These are phyloP conservation scores for Chaunax sp. DNA, from an alignment of 2,797 vertebrate species.

Conservation along the genomic window DNA sequence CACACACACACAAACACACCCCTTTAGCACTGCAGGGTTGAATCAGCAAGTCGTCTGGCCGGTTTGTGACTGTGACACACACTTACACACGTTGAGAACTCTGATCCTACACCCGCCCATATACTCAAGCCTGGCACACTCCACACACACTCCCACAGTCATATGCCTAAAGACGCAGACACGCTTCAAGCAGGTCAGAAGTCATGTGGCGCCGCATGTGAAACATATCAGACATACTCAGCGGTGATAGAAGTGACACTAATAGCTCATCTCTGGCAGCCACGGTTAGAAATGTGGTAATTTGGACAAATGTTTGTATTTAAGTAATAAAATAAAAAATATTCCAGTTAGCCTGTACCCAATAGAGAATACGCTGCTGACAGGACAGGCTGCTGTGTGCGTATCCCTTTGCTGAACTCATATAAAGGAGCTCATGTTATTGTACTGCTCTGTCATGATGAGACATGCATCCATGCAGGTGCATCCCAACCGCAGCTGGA, in stretches of 20 bases:
- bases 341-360: not conserved
- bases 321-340: not conserved
- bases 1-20: constrained; percentile 30
- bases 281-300: not conserved
- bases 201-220: constrained; percentile 28
- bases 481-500: constrained; percentile 59
- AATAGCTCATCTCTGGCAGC: not conserved
- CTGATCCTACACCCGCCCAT: constrained; percentile 14
- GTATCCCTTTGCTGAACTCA: constrained; percentile 11
- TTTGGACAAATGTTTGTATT: not conserved
- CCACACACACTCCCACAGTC: constrained; percentile 55
- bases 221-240: constrained; percentile 37
- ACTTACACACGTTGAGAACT: not conserved
- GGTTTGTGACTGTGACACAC: constrained; percentile 45
- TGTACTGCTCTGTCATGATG: constrained; percentile 64
- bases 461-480: constrained; percentile 74
- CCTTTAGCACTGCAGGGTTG: constrained; percentile 38
- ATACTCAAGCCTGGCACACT: constrained; percentile 59
- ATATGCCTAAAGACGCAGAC: constrained; percentile 35
- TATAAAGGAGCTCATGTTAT: constrained; percentile 42
- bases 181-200: constrained; percentile 52
- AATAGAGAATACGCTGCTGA: not conserved
- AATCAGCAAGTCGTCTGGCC: constrained; percentile 57
- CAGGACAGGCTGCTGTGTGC: not conserved
- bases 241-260: not conserved